Base-by-base conservation (phyloP, 2,888 invertebrate genomes). In the Aphidoletes aphidimyza region DNA sequence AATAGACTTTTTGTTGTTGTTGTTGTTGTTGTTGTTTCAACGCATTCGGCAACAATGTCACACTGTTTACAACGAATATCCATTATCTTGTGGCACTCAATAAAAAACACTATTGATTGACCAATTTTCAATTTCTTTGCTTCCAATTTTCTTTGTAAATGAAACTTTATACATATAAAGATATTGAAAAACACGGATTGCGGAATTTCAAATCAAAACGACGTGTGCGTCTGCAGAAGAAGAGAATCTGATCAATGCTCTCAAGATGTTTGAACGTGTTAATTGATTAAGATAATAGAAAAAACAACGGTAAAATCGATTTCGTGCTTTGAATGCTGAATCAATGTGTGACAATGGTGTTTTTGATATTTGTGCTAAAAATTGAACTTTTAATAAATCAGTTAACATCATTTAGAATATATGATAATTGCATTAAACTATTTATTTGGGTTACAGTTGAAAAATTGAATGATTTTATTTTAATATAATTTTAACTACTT, bases 81-180 rank as follows among this genome's bases (percentile, higher is more conserved):
- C 34, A 69, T 69, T 69, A 69, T 26, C 26, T 14, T 17, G 26
- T 69, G 69, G n/a, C 69, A 69, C 69, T 30, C 69, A 69, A 69
- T 69, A 69, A 69, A 69, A 69, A 69, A 14, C n/a, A n/a, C 11
- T 69, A 30, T 69, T 69, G 69, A 69, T 69, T 69, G 69, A 17
- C 69, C 69, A 69, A 69, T 69, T 69, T 69, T 34, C 69, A 69
- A 69, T 69, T 69, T 69, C 34, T 69, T 54, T 11, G 54, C 30
- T 30, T 69, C 30, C 69, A n/a, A 2, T 30, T 69, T 69, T 30
- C 5, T 30, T 30, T 69, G 14, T 1, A n/a, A 22, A 54, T 54
- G 54, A n/a, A n/a, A n/a, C n/a, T n/a, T n/a, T n/a, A n/a, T n/a
- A n/a, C n/a, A n/a, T n/a, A n/a, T n/a, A n/a, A 42, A 6, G 42